Base-by-base conservation (phyloP, 2,888 invertebrate species). In the Leucophenga maculata region DNA sequence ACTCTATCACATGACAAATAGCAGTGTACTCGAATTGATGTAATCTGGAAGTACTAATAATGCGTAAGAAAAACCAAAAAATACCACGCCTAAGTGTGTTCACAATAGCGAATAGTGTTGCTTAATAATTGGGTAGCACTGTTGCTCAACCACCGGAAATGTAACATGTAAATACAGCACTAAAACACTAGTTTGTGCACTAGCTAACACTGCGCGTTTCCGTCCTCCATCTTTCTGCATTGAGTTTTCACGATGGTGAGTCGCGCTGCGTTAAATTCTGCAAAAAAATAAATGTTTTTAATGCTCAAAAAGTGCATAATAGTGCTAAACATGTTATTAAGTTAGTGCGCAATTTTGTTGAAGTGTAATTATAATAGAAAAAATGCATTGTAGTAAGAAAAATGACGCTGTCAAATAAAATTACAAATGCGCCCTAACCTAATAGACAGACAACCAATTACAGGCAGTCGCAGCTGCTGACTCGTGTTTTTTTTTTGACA, bases 141-240 rank as follows among this genome's bases (percentile, higher is more conserved):
- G 39, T 14, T 16, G 9, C 14, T 11, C 20, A 20, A 39, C 39
- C 39, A 39, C 39, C 39, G 39, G 39, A 39, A 39, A 39, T 39
- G 22, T 55, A 6, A 9, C 6, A 8, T 52, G 18, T 55, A 20
- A 4, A 55, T 55, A 14, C 22, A 22, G 11, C 22, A 22, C 54
- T 22, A 22, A 9, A 20, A 9, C 39, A 50, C n/a, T 50, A 50
- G 1, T 18, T 50, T n/a, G 14, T 18, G 16, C 50, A 50, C 55
- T 55, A 20, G 87, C 87, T 86, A 83, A 76, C 77, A 75, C 81
- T 85, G 80, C 70, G 70, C 72, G 78, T 85, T 87, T 88, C 88
- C 88, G 87, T 68, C 83, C 83, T 85, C 87, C 85, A 86, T 88
- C 88, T 88, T 88, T 88, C 86, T 84, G 84, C 80, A 83, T 83